Evolutionary conservation across 2,888 invertebrate species (phyloP), one percentile per base, ranked within the genome.

Genomic region (Eilema sororculum): DNA sequence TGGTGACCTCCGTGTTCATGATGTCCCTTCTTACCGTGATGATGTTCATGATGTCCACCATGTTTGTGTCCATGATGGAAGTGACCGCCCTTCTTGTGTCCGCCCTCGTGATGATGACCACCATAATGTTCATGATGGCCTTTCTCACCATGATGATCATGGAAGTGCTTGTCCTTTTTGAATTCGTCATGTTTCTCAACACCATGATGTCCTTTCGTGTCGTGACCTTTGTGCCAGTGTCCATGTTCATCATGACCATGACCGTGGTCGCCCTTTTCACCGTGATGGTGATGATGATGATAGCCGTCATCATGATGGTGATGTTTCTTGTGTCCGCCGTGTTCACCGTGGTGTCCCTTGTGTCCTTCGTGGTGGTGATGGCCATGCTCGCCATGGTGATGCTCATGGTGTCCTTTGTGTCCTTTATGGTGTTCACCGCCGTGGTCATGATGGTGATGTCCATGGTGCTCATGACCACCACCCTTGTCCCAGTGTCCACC

Each of bases 101-200:
- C 97, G 79, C 97, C 97, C 84, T 96, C 97, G 85, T 98, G 97
- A 87, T 97, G 97, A 87, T 96, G 96, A 57, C 96, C 97, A 70
- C 97, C 97, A 86, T 98, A 96, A 84, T 97, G 97, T 83, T 97
- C 97, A 86, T 98, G 97, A 84, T 96, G 96, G 0, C 97, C 97
- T 76, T 96, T 96, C 76, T 97, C 97, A 78, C 98, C 97, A 84
- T 97, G 97, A 87, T 98, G 97, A 81, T 98, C 97, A 89, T 96
- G 97, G 96, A 97, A 98, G 89, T 98, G 97, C 85, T 98, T 97
- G 84, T 98, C 97, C 89, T 98, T 98, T 87, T 97, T 97, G 94
- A 96, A 97, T 90, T 98, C 98, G 90, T 98, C 97, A 78, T 97
- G 92, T 86, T 98, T 97, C 90, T 98, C 97, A 2, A 98, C 95